Conservation (phyloP, 2,113 vertebrate genomes). For the Mirza zaza region DNA sequence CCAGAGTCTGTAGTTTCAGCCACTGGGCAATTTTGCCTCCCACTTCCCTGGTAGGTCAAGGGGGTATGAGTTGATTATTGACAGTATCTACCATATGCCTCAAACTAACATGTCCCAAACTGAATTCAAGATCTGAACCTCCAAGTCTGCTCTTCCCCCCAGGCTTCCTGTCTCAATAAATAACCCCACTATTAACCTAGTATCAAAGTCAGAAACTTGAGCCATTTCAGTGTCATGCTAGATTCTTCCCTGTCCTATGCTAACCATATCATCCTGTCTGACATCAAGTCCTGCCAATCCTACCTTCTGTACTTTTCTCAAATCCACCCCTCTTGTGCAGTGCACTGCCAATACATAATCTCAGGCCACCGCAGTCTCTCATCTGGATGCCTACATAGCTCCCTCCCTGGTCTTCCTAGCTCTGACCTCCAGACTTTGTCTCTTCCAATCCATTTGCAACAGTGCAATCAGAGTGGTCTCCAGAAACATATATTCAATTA, state of each 20-base stretch:
- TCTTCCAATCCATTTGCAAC: not conserved
- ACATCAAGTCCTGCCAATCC: not conserved
- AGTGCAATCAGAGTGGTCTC: not conserved
- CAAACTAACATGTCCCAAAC: not conserved
- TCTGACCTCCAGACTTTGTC: not conserved
- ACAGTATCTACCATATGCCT: not conserved
- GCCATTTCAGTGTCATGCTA: not conserved
- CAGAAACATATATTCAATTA: not conserved
- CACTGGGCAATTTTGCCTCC: not conserved
- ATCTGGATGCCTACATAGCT: not conserved
- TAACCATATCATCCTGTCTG: not conserved
- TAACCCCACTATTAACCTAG: not conserved
- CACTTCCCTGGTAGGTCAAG: not conserved
- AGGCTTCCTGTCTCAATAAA: not conserved
- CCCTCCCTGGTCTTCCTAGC: not conserved
- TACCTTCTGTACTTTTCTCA: not conserved
- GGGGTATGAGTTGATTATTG: not conserved
- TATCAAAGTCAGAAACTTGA: not conserved
- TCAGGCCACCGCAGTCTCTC: not conserved
- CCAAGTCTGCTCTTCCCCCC: not conserved
- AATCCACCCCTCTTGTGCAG: not conserved
- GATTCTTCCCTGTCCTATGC: not conserved
- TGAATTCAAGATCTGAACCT: not conserved
- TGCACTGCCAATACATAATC: not conserved
- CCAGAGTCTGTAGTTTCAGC: not conserved